Evolutionary conservation across 2,888 invertebrate genomes (phyloP).

Genomic region (Plusia festucae): DNA sequence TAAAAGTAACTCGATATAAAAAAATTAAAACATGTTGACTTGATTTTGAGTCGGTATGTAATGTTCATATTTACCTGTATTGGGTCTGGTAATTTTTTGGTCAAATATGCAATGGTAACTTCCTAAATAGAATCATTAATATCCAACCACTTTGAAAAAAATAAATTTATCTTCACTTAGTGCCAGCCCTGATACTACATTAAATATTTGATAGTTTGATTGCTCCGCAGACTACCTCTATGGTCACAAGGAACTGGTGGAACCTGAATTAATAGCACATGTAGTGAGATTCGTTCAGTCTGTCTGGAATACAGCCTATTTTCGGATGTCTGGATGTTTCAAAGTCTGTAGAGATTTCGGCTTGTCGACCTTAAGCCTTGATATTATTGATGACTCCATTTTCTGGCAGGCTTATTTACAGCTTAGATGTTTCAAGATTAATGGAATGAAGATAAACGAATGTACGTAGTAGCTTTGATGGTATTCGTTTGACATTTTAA

Average conservation of each 20-base stretch:
- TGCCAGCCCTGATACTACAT: constrained; percentile 32
- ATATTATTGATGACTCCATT: neutral
- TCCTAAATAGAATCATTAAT: too few species aligned
- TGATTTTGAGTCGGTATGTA: too few species aligned
- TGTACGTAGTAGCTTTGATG: too few species aligned
- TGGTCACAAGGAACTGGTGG: constrained; percentile 24
- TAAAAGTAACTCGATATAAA: too few species aligned
- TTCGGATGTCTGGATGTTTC: neutral
- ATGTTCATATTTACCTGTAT: neutral
- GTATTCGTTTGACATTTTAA: too few species aligned
- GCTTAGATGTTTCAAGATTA: neutral
- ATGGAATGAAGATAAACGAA: too few species aligned
- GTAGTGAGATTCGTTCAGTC: constrained; percentile 7
- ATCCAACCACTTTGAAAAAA: neutral
- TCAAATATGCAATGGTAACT: too few species aligned
- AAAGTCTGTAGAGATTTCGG: neutral
- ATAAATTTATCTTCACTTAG: neutral
- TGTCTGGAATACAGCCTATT: neutral
- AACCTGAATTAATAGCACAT: constrained; percentile 16
- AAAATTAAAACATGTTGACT: too few species aligned
- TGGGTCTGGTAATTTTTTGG: neutral
- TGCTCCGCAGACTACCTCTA: constrained; percentile 24
- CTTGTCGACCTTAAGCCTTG: neutral
- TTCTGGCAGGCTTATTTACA: neutral
- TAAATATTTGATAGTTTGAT: constrained; percentile 46